Percentiles rank a stretch among this genome's conserved stretches.
phyloP scores from a whole-genome alignment of 2,113 vertebrate species.

The Mungos mungo region DNA sequence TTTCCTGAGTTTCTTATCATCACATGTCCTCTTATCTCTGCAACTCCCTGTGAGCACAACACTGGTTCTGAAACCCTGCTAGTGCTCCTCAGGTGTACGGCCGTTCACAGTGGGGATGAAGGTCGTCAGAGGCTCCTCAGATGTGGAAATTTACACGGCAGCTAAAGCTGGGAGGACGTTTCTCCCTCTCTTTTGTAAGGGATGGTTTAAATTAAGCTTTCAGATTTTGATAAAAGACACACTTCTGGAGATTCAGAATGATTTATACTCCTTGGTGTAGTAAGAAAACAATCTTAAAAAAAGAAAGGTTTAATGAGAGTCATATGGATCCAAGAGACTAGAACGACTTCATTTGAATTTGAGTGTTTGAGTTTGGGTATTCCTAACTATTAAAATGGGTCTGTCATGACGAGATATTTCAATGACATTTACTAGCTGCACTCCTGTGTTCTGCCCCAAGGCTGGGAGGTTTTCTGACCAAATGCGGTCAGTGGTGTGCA shows the following conservation, averaged over 20 bases:
- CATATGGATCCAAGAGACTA: neutral
- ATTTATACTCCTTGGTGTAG: neutral
- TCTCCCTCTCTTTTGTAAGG: neutral
- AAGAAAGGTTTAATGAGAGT: neutral
- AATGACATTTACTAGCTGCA: neutral
- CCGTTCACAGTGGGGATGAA: neutral
- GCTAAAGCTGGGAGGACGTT: neutral
- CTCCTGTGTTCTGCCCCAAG: neutral
- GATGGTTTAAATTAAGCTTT: constrained; percentile 4
- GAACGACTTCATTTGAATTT: neutral
- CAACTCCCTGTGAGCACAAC: neutral
- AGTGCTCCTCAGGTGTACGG: neutral
- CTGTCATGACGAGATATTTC: neutral
- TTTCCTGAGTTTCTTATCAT: neutral
- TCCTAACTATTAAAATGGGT: neutral
- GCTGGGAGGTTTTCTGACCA: neutral
- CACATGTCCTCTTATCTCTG: neutral
- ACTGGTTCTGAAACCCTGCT: neutral
- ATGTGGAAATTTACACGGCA: neutral
- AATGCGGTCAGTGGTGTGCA: neutral
- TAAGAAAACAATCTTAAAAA: neutral
- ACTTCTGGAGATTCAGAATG: neutral
- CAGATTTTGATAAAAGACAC: neutral
- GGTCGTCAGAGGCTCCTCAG: neutral
- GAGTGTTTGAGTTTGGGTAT: neutral